Evolutionary conservation across 2,797 vertebrate genomes (phyloP).

Genomic region (Vespertilio murinus): DNA sequence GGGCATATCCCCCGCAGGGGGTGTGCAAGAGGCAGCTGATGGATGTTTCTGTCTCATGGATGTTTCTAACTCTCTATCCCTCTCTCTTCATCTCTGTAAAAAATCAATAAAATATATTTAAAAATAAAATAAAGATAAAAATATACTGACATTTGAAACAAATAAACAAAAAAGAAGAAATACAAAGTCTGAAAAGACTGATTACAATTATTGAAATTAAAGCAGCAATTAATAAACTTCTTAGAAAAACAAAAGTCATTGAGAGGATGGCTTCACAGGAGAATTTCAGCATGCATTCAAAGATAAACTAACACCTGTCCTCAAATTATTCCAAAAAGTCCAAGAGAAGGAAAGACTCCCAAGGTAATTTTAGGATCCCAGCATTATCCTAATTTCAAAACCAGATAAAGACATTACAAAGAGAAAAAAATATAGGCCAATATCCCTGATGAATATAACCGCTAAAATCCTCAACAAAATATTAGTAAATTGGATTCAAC

Average conservation of each 20-base stretch:
- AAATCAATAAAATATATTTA: too few species aligned
- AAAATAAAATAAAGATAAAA: too few species aligned
- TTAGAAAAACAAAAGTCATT: not conserved
- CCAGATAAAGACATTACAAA: not conserved
- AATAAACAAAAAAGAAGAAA: not conserved
- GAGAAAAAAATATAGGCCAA: not conserved
- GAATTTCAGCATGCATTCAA: too few species aligned
- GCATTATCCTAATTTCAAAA: not conserved
- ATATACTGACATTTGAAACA: too few species aligned
- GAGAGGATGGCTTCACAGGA: too few species aligned
- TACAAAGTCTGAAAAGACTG: not conserved
- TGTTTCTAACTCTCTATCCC: too few species aligned
- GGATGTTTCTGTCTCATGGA: too few species aligned
- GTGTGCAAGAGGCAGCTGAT: too few species aligned
- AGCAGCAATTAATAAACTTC: not conserved
- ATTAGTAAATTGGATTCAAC: not conserved
- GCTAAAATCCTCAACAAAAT: not conserved
- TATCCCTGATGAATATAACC: not conserved
- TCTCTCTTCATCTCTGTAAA: too few species aligned
- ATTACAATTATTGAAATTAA: not conserved
- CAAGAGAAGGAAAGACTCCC: not conserved
- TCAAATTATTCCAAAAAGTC: not conserved
- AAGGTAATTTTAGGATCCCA: not conserved
- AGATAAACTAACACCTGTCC: not conserved
- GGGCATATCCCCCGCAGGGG: too few species aligned